Evolutionary conservation across 1,140 invertebrate genomes (phyloP), one percentile per base, ranked within the genome.

Genomic region (Pseudobourletiella spinata): DNA sequence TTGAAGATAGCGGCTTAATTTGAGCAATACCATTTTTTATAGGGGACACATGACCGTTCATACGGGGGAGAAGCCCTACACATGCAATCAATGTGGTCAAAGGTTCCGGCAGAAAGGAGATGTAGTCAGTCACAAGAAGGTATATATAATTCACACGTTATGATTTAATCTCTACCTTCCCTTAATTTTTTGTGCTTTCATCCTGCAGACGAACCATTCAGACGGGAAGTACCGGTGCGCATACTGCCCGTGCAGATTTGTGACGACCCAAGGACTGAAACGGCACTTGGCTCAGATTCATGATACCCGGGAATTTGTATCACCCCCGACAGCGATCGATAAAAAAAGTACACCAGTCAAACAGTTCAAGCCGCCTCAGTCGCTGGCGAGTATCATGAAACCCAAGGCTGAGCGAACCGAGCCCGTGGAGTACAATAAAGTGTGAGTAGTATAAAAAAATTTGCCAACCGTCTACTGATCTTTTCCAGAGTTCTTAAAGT

Each of bases 121-220:
- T 54, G 25, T 54, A 14, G 50, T 26, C 11, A 54, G 50, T 26
- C 50, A 54, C 22, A 54, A 54, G 20, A 54, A 54, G 50, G 50
- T 48, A 48, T 39, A 11, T n/a, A n/a, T n/a, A n/a, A n/a, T n/a
- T n/a, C n/a, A n/a, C n/a, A n/a, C n/a, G n/a, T n/a, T n/a, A n/a
- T n/a, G n/a, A n/a, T n/a, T n/a, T n/a, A n/a, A n/a, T n/a, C n/a
- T n/a, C n/a, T 14, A 42, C 35, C 14, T 14, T 42, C 35, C 35
- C 18, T 18, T 42, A 14, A 42, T 42, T 14, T 39, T 39, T 39
- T 39, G n/a, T 39, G 32, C 8, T 39, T 39, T 39, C n/a, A n/a
- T 11, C n/a, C n/a, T 39, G n/a, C 25, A 54, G 50, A 54, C 50
- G 6, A 54, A 54, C 20, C 50, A 54, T 28, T 14, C 11, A 28